Evolutionary conservation across 2,113 vertebrate species (phyloP).

Genomic region (Pteropus alecto): DNA sequence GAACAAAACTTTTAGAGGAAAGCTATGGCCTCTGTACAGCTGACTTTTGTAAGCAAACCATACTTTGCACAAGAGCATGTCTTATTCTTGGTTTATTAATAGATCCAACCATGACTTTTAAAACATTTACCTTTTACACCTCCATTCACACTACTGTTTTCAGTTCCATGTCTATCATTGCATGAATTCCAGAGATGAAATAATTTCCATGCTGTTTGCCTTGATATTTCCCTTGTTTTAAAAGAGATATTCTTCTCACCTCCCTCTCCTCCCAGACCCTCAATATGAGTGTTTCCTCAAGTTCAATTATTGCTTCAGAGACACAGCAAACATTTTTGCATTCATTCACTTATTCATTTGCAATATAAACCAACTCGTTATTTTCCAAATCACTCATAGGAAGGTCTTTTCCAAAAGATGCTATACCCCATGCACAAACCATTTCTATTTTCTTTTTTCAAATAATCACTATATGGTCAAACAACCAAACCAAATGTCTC

Average conservation of each 20-base stretch:
- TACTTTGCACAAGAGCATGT: not conserved
- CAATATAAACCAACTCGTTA: not conserved
- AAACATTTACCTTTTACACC: not conserved
- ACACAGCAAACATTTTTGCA: not conserved
- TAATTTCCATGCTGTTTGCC: not conserved
- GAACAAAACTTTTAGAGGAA: not conserved
- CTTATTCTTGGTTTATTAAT: not conserved
- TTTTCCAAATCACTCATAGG: not conserved
- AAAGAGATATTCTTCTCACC: not conserved
- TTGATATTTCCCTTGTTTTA: not conserved
- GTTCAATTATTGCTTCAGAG: not conserved
- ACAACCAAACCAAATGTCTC: not conserved
- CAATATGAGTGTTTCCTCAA: not conserved
- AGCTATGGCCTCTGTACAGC: not conserved
- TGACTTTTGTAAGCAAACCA: not conserved
- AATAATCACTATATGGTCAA: not conserved
- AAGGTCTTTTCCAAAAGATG: not conserved
- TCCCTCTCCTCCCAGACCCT: not conserved
- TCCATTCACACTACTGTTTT: not conserved
- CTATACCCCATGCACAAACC: not conserved
- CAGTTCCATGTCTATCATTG: accelerated
- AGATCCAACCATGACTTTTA: not conserved
- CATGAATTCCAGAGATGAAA: not conserved
- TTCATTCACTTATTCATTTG: not conserved
- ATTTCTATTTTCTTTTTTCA: constrained; percentile 15